Evolutionary conservation across 2,797 vertebrate genomes (phyloP).

Genomic region (Galagoides demidoff): DNA sequence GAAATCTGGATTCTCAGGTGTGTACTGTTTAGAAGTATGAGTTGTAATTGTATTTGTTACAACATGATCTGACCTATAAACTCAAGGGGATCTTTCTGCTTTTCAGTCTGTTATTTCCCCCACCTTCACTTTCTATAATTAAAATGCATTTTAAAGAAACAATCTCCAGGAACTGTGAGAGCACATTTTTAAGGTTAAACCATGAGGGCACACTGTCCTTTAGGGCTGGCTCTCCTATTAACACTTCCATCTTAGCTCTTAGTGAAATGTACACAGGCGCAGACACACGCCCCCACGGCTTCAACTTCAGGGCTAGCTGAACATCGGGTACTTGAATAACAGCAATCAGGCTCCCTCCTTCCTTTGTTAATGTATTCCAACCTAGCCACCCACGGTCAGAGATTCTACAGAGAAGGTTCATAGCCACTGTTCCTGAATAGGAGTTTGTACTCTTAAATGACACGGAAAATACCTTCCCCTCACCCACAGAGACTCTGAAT

Average conservation of each 20-base stretch:
- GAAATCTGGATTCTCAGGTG: slow-evolving; percentile 38
- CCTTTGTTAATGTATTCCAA: slow-evolving; percentile 72
- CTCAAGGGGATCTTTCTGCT: slow-evolving; percentile 58
- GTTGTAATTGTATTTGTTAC: slow-evolving; percentile 36
- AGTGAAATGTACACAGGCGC: neutral
- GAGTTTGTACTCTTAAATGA: slow-evolving; percentile 52
- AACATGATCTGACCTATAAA: slow-evolving; percentile 57
- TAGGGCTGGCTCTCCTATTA: slow-evolving; percentile 28
- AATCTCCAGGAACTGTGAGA: slow-evolving; percentile 35
- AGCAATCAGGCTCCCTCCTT: slow-evolving; percentile 28
- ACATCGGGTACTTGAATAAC: slow-evolving; percentile 62
- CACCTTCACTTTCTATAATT: slow-evolving; percentile 50
- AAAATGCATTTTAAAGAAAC: slow-evolving; percentile 69
- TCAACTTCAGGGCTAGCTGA: slow-evolving; percentile 43
- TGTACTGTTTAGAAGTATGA: slow-evolving; percentile 54
- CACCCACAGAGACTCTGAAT: slow-evolving; percentile 49
- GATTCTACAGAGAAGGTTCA: slow-evolving; percentile 61
- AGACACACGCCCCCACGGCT: slow-evolving; percentile 12
- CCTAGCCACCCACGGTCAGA: slow-evolving; percentile 60
- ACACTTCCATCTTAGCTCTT: slow-evolving; percentile 39
- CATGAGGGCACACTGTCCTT: neutral
- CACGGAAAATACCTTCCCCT: slow-evolving; percentile 53
- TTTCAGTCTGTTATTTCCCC: slow-evolving; percentile 24
- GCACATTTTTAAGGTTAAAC: slow-evolving; percentile 32
- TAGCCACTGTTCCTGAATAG: slow-evolving; percentile 47